Evolutionary conservation across 2,888 invertebrate species (phyloP).

Genomic region (Pheosia tremula): DNA sequence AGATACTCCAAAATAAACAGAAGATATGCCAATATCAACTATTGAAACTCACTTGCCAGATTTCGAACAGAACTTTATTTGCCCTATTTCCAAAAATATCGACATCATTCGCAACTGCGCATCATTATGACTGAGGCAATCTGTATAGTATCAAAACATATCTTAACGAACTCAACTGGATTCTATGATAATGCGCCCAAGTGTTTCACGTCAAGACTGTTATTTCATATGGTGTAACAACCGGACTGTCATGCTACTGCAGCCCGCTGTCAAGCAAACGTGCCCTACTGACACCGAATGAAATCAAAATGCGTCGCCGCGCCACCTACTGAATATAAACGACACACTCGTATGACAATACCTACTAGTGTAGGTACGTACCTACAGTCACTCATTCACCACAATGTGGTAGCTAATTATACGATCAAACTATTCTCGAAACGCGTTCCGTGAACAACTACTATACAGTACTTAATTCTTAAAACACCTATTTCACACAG

Average conservation of each 20-base stretch:
- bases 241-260: slow-evolving; percentile 42
- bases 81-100: slow-evolving; percentile 57
- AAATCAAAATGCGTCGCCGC: slow-evolving; percentile 66
- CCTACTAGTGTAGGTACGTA: slow-evolving; percentile 27
- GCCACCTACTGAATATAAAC: slow-evolving; percentile 56
- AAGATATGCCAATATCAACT: slow-evolving; percentile 2
- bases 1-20: neutral
- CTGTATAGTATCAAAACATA: slow-evolving; percentile 48
- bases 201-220: slow-evolving; percentile 43
- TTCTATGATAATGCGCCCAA: slow-evolving; percentile 22
- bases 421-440: slow-evolving; percentile 59
- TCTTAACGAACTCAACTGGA: slow-evolving; percentile 18
- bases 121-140: slow-evolving; percentile 43
- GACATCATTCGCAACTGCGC: slow-evolving; percentile 38
- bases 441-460: slow-evolving; percentile 56
- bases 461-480: slow-evolving; percentile 51
- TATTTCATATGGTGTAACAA: slow-evolving; percentile 59
- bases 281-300: slow-evolving; percentile 77
- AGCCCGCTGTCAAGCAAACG: slow-evolving; percentile 56
- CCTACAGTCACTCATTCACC: slow-evolving; percentile 45
- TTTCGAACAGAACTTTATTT: slow-evolving; percentile 49
- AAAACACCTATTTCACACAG: slow-evolving; percentile 64
- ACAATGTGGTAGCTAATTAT: slow-evolving; percentile 55
- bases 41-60: slow-evolving; percentile 22
- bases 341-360: slow-evolving; percentile 49